Percentiles rank a stretch among this genome's conserved stretches.
Evolutionary conservation across 2,113 vertebrate genomes (phyloP).

Genomic region (pig (Sus scrofa)): T2T-Sscrofa CM000819.6:95595501-95596000

Average conservation of each 20-base stretch:
- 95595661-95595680: not conserved
- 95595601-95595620: not conserved
- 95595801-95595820: conserved; percentile 60
- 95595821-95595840: conserved; percentile 43
- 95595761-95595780: not conserved
- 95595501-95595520: not conserved
- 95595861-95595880: conserved; percentile 12
- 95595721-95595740: not conserved
- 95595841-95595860: conserved; percentile 27
- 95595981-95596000: conserved; percentile 55
- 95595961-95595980: conserved; percentile 60
- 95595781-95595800: not conserved
- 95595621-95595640: not conserved
- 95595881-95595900: conserved; percentile 52
- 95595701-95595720: not conserved
- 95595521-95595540: not conserved
- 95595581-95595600: not conserved
- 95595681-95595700: not conserved
- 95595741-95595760: not conserved
- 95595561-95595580: not conserved
- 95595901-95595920: conserved; percentile 14
- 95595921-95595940: conserved; percentile 50
- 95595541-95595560: conserved; percentile 13
- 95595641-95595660: not conserved
- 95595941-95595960: conserved; percentile 68